phyloP scores from a whole-genome alignment of 64 coral and sea anemone genomes.

The Montipora capricornis region DNA sequence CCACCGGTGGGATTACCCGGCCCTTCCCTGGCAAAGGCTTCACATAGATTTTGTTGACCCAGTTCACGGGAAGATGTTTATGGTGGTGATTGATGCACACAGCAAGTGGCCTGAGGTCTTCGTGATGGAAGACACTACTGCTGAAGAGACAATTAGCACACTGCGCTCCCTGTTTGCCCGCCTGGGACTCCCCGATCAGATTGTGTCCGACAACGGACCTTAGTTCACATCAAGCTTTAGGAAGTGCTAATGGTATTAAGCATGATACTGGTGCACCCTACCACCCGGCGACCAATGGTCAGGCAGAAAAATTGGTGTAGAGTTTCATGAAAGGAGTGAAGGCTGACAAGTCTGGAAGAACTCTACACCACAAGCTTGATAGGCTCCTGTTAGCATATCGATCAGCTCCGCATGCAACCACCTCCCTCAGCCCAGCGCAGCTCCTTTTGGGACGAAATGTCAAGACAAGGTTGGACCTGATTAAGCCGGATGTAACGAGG shows the following conservation, averaged over 20 bases:
- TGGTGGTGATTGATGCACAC: neutral
- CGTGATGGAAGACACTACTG: neutral
- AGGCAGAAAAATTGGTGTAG: too few species aligned
- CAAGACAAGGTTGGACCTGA: slow-evolving; percentile 42
- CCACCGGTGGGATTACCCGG: too few species aligned
- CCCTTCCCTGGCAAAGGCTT: slow-evolving; percentile 64
- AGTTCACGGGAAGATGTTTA: neutral
- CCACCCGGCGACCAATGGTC: too few species aligned
- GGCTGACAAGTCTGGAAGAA: too few species aligned
- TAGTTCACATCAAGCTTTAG: neutral
- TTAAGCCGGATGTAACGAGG: slow-evolving; percentile 25
- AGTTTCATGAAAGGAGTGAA: too few species aligned
- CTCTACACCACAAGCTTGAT: too few species aligned
- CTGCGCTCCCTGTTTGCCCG: neutral
- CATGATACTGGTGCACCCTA: too few species aligned
- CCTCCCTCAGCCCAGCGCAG: slow-evolving; percentile 37
- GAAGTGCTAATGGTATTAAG: too few species aligned
- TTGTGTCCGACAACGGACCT: neutral
- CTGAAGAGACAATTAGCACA: neutral
- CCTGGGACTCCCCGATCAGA: neutral
- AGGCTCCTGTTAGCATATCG: neutral
- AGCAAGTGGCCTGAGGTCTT: neutral
- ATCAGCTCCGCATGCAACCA: slow-evolving; percentile 49
- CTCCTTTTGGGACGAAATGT: slow-evolving; percentile 47
- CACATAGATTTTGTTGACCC: slow-evolving; percentile 68